phyloP scores from a whole-genome alignment of 2,888 invertebrate genomes.

The Linnaemya vulpina region DNA sequence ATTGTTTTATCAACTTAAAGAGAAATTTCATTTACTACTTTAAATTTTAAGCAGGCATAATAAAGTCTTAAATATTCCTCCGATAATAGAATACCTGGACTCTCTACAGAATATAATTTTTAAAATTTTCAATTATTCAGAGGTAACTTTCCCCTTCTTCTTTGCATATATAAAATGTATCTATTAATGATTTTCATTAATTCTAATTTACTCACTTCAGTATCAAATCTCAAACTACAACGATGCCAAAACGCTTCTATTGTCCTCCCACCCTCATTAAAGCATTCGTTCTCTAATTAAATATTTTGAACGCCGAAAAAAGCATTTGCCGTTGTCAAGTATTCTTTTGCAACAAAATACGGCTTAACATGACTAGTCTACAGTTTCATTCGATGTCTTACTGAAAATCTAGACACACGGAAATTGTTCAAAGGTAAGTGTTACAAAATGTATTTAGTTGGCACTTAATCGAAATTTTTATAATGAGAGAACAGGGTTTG shows the following conservation, averaged over 20 bases:
- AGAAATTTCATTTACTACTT: no score
- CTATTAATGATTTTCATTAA: constrained; percentile 43
- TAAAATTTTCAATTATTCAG: no score
- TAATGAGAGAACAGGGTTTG: constrained; percentile 35
- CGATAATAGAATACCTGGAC: no score
- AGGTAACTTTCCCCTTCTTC: constrained; percentile 21
- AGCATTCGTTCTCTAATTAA: constrained; percentile 50
- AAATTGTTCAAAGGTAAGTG: constrained; percentile 21
- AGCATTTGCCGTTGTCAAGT: constrained; percentile 17
- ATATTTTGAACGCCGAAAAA: constrained; percentile 27
- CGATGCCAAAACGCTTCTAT: background rate
- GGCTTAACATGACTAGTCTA: background rate
- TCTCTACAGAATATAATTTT: no score
- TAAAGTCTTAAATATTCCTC: no score
- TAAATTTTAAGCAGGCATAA: no score
- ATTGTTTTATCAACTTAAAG: no score
- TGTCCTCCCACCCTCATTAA: background rate
- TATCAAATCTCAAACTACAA: background rate
- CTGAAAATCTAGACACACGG: background rate
- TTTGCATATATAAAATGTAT: background rate
- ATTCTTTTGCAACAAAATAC: background rate
- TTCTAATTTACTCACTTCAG: constrained; percentile 20
- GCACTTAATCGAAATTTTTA: constrained; percentile 60
- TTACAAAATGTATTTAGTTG: constrained; percentile 62
- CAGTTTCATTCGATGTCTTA: background rate